These are phyloP conservation scores for Anagyrus pseudococci DNA, from an alignment of 2,888 invertebrate species.

Conservation along the genomic window DNA sequence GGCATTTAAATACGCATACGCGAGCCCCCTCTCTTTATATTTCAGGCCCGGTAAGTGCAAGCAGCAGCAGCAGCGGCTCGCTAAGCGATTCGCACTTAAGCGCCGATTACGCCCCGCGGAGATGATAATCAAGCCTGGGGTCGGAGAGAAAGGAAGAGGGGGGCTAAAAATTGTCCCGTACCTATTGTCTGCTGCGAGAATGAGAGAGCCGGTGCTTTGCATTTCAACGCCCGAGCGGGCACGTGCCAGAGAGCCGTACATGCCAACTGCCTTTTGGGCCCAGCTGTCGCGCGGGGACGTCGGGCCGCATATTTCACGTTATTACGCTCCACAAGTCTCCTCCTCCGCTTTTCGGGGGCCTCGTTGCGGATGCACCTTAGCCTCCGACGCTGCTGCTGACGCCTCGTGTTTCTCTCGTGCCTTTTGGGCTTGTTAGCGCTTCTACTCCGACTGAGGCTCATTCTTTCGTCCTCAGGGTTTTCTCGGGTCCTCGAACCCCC, in stretches of 20 bases:
- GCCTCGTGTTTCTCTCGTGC: background rate
- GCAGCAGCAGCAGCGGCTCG: too few relatives aligned
- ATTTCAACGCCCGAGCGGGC: slow-evolving; percentile 20
- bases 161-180: slow-evolving; percentile 1
- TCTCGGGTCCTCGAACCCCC: too few relatives aligned
- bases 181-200: background rate
- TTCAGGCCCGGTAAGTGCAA: background rate
- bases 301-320: slow-evolving; percentile 35
- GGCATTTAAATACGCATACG: slow-evolving; percentile 3
- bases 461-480: too few relatives aligned
- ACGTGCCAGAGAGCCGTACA: slow-evolving; percentile 6
- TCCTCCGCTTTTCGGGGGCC: background rate
- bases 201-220: slow-evolving; percentile 10
- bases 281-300: slow-evolving; percentile 27
- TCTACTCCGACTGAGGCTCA: too few relatives aligned
- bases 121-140: slow-evolving; percentile 25
- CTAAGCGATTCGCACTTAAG: slow-evolving; percentile 22
- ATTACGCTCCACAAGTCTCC: slow-evolving; percentile 4
- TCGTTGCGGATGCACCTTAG: slow-evolving; percentile 13
- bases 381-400: background rate
- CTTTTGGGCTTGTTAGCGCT: too few relatives aligned
- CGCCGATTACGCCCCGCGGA: slow-evolving; percentile 18
- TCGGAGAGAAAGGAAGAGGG: slow-evolving; percentile 2
- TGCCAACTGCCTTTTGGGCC: slow-evolving; percentile 7
- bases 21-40: background rate